Conservation (phyloP, 2,113 vertebrate species). For the Lontra canadensis region DNA sequence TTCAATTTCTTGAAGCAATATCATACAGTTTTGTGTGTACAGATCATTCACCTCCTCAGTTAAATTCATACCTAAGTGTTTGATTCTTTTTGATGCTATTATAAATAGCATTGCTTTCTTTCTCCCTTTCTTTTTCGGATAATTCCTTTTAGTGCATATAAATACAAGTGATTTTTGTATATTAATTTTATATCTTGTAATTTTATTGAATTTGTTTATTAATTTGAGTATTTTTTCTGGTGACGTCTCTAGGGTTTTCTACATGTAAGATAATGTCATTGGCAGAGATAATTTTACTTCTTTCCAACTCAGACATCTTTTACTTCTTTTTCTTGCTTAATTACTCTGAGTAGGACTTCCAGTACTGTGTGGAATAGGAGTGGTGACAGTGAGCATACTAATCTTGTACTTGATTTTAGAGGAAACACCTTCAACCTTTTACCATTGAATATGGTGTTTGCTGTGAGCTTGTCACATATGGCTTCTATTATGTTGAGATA, state of each 20-base stretch:
- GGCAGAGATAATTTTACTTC: not conserved
- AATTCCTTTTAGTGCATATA: not conserved
- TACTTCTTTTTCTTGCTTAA: not conserved
- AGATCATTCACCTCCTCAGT: not conserved
- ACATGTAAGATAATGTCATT: not conserved
- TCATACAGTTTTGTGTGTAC: not conserved
- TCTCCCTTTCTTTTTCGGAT: not conserved
- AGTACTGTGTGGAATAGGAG: not conserved
- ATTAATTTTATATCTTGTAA: not conserved
- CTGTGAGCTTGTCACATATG: not conserved
- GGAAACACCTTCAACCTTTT: not conserved
- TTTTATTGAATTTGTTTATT: not conserved
- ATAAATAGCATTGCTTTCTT: not conserved
- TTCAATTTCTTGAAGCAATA: not conserved
- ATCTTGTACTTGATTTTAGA: not conserved
- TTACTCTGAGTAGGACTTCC: not conserved
- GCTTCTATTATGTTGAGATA: not conserved
- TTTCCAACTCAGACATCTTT: not conserved
- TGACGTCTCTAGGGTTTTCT: not conserved
- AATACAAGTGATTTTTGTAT: not conserved
- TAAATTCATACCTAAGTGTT: not conserved
- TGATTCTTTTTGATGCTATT: not conserved
- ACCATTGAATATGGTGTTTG: not conserved
- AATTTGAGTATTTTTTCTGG: not conserved
- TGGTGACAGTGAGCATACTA: not conserved